Percentiles rank a stretch among this genome's conserved stretches.
These are phyloP conservation scores for Ormyrus pomaceus DNA, from an alignment of 2,888 invertebrate species.

Conservation along the genomic window DNA sequence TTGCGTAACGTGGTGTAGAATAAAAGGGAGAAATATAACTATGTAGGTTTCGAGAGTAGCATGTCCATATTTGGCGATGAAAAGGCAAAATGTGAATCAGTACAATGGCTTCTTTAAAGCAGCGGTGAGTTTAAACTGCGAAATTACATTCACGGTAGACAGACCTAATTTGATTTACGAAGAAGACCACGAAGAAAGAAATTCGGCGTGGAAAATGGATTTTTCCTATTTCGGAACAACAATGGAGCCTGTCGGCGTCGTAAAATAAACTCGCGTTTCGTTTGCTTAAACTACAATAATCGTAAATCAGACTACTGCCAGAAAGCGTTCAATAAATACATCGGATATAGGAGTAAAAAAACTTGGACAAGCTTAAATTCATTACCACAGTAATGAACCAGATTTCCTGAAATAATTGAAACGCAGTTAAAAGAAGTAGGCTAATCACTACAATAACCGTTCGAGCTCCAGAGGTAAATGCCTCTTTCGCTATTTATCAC, in stretches of 20 bases:
- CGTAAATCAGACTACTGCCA: too few relatives aligned
- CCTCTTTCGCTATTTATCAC: background rate
- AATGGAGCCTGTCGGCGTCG: background rate
- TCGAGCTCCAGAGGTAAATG: background rate
- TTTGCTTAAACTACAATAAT: too few relatives aligned
- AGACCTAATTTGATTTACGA: conserved; percentile 48
- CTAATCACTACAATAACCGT: conserved; percentile 21
- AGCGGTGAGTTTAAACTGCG: conserved; percentile 39
- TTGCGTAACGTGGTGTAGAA: background rate
- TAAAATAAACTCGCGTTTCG: too few relatives aligned
- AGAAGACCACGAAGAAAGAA: conserved; percentile 29
- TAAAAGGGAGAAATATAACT: background rate
- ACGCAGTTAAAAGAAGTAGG: conserved; percentile 12
- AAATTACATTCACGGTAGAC: conserved; percentile 43
- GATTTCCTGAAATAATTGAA: too few relatives aligned
- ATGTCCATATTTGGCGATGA: conserved; percentile 34
- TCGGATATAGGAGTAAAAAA: too few relatives aligned
- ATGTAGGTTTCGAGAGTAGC: conserved; percentile 19
- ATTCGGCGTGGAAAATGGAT: conserved; percentile 32
- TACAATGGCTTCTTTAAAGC: conserved; percentile 35
- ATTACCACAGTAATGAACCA: too few relatives aligned
- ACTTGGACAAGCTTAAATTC: too few relatives aligned
- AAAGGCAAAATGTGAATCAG: conserved; percentile 45
- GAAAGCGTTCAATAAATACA: too few relatives aligned
- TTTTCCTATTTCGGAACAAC: conserved; percentile 9